Conservation (phyloP, 2,113 vertebrate genomes). For the Chaetops frenatus region DNA sequence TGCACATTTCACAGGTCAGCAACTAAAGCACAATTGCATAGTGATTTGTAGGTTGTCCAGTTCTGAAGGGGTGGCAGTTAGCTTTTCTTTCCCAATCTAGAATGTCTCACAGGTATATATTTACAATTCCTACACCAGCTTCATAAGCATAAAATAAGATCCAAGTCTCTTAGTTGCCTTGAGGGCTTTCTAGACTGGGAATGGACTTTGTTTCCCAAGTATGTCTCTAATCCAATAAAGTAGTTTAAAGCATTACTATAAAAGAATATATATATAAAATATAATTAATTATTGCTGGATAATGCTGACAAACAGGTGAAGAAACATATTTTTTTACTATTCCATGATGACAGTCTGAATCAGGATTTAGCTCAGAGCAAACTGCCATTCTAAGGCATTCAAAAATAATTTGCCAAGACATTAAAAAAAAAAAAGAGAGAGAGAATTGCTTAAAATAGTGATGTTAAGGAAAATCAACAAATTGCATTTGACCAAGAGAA, state of each 20-base stretch:
- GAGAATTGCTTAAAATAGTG: neutral
- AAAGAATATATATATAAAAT: conserved; percentile 9
- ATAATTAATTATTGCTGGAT: conserved; percentile 7
- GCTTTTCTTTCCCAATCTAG: conserved; percentile 36
- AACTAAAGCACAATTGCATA: conserved; percentile 22
- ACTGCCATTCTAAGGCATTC: neutral
- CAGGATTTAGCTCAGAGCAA: neutral
- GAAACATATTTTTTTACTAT: neutral
- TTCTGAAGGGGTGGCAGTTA: conserved; percentile 28
- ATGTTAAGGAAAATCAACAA: conserved; percentile 28
- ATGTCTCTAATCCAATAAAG: conserved; percentile 33
- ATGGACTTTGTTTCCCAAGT: conserved; percentile 1
- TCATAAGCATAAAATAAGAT: conserved; percentile 46
- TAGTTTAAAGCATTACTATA: neutral
- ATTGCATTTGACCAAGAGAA: conserved; percentile 31
- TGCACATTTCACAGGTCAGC: conserved; percentile 42
- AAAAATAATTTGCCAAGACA: neutral
- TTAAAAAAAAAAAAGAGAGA: neutral
- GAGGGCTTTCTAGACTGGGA: conserved; percentile 3
- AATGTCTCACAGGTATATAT: conserved; percentile 36
- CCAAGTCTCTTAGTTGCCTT: conserved; percentile 8
- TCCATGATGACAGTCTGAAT: neutral
- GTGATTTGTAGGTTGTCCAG: conserved; percentile 26
- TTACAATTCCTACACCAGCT: conserved; percentile 7
- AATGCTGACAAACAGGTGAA: conserved; percentile 6